phyloP scores from a whole-genome alignment of 2,113 vertebrate species.

The Pomatostomus ruficeps region DNA sequence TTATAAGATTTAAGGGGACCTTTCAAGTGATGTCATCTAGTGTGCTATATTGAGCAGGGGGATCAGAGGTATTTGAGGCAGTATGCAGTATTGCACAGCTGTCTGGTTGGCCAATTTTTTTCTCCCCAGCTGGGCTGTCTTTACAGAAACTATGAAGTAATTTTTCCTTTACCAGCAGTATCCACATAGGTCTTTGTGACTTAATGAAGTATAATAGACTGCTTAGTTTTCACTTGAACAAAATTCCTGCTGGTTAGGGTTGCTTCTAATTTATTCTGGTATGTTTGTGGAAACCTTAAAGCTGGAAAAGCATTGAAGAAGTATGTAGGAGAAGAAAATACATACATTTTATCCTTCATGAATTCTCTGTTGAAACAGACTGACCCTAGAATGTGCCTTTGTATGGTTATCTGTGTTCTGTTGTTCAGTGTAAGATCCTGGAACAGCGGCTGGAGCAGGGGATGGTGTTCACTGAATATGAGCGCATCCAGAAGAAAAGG shows the following conservation, averaged over 20 bases:
- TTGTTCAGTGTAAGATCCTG: conserved; percentile 82
- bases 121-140: not conserved
- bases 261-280: not conserved
- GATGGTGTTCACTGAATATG: conserved; percentile 90
- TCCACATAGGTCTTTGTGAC: not conserved
- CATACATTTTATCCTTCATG: not conserved
- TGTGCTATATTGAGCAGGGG: not conserved
- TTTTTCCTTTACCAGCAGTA: not conserved
- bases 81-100: not conserved
- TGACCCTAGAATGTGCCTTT: fast-evolving
- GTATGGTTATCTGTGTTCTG: not conserved
- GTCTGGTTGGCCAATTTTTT: not conserved
- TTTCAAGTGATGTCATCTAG: not conserved
- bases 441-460: conserved; percentile 88
- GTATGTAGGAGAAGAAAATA: not conserved
- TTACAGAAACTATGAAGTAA: not conserved
- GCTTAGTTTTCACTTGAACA: not conserved
- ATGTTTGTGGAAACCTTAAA: not conserved
- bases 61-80: not conserved
- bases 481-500: conserved; percentile 82
- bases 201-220: not conserved
- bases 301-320: not conserved
- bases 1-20: not conserved
- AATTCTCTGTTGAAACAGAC: not conserved
- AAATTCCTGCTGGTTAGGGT: not conserved